These are phyloP conservation scores for Isaurus tuberculatus DNA, from an alignment of 92 coral and sea anemone genomes.

Conservation along the genomic window DNA sequence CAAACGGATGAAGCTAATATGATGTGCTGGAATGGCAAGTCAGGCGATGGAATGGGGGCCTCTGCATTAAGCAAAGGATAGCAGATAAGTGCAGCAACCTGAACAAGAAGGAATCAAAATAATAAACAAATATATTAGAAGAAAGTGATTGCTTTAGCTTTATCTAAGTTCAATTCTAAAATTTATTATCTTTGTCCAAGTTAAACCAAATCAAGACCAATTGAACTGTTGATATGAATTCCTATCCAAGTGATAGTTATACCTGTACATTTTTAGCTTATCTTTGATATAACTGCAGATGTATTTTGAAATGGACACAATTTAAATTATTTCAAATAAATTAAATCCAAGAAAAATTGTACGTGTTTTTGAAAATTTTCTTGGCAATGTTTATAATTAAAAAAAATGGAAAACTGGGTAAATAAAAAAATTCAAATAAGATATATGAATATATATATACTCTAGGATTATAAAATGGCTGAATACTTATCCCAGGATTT, in stretches of 20 bases:
- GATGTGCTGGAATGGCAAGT: not conserved
- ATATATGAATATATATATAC: not conserved
- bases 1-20: not conserved
- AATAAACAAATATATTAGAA: not conserved
- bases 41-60: conserved; percentile 1
- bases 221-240: not conserved
- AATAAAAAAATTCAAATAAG: conserved; percentile 8
- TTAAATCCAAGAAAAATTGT: conserved; percentile 13
- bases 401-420: not conserved
- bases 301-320: conserved; percentile 14
- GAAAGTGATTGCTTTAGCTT: not conserved
- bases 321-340: conserved; percentile 5
- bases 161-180: not conserved
- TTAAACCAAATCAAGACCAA: not conserved
- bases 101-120: not conserved
- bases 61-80: not conserved
- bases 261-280: conserved; percentile 6
- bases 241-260: not conserved
- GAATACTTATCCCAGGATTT: not conserved
- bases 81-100: not conserved
- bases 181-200: not conserved
- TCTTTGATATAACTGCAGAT: conserved; percentile 10
- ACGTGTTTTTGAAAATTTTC: conserved; percentile 19
- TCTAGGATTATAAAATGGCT: no score
- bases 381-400: not conserved